phyloP scores from a whole-genome alignment of 2,888 invertebrate genomes.

The Falcaria lacertinaria region DNA sequence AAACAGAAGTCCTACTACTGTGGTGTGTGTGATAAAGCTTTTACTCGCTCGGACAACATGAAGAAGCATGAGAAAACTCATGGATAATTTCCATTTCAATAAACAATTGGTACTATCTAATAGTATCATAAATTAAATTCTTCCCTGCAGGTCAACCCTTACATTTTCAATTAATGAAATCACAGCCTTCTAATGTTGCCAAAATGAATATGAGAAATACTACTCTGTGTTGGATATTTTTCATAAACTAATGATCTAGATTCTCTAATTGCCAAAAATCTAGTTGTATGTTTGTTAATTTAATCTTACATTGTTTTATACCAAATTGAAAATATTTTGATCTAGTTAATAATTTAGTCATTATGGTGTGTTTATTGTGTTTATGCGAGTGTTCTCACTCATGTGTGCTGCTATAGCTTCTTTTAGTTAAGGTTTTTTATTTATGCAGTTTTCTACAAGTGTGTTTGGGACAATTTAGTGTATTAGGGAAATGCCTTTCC shows the following conservation, averaged over 20 bases:
- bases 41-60: constrained; percentile 77
- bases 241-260: constrained; percentile 54
- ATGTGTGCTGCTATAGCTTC: constrained; percentile 74
- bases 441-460: constrained; percentile 59
- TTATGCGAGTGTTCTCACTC: constrained; percentile 60
- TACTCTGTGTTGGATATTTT: constrained; percentile 33
- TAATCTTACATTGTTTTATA: constrained; percentile 61
- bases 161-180: background rate
- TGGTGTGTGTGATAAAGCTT: constrained; percentile 76
- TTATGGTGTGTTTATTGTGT: constrained; percentile 74
- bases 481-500: constrained; percentile 63
- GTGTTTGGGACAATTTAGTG: constrained; percentile 63
- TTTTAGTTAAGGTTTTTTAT: constrained; percentile 58
- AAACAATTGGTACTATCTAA: constrained; percentile 19
- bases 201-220: background rate
- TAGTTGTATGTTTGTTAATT: constrained; percentile 67
- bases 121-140: constrained; percentile 18
- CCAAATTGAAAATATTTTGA: constrained; percentile 60
- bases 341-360: constrained; percentile 78
- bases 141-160: background rate
- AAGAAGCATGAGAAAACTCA: constrained; percentile 79
- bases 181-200: constrained; percentile 1
- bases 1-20: constrained; percentile 77
- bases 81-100: constrained; percentile 42
- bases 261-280: constrained; percentile 78